Evolutionary conservation across 2,113 vertebrate genomes (phyloP).

Genomic region (Bubo scandiacus): DNA sequence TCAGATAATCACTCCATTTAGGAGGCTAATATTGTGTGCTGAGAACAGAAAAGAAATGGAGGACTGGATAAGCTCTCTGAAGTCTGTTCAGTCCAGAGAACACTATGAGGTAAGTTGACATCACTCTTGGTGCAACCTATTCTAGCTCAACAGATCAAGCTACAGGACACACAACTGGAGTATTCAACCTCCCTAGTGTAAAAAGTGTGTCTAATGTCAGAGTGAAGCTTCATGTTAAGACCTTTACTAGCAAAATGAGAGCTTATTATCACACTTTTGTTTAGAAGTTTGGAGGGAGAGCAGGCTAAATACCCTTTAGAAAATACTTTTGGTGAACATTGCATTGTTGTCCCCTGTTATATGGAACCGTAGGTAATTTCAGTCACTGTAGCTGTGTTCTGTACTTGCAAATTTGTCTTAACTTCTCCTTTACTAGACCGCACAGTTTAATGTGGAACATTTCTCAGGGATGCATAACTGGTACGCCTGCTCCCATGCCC

Average conservation of each 20-base stretch:
- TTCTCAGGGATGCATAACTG: conserved; percentile 99
- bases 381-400: conserved; percentile 54
- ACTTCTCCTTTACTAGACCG: conserved; percentile 89
- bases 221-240: background rate
- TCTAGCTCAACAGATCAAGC: background rate
- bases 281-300: background rate
- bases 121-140: background rate
- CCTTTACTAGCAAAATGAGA: background rate
- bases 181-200: background rate
- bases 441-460: conserved; percentile 99
- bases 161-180: conserved; percentile 7
- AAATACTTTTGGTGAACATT: background rate
- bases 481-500: conserved; percentile 98
- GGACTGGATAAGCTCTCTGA: conserved; percentile 91
- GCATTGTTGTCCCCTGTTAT: background rate
- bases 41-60: conserved; percentile 95
- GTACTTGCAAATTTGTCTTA: conserved; percentile 78
- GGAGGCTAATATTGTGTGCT: conserved; percentile 88
- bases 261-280: background rate
- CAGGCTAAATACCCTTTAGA: background rate
- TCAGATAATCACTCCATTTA: conserved; percentile 91
- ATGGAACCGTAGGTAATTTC: background rate
- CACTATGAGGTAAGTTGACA: conserved; percentile 90
- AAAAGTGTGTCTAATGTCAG: background rate
- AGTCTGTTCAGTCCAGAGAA: conserved; percentile 93